These are phyloP conservation scores for Porphyrio hochstetteri DNA, from an alignment of 2,113 vertebrate genomes.

Conservation along the genomic window DNA sequence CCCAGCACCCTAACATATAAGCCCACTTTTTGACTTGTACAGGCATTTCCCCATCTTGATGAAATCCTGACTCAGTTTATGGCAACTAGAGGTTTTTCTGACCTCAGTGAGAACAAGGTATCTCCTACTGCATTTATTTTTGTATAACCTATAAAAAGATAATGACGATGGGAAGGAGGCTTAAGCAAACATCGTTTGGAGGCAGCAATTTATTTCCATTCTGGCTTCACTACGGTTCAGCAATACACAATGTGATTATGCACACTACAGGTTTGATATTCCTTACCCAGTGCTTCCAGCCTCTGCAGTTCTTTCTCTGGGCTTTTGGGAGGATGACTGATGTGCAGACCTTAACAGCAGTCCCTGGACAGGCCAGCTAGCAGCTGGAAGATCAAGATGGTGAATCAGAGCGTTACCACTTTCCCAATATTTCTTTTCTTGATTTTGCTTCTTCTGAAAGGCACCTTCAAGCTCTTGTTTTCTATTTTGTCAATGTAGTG, in stretches of 20 bases:
- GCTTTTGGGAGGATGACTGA: background rate
- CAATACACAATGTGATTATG: background rate
- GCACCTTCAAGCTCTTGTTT: background rate
- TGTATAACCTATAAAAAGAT: background rate
- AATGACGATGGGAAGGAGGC: background rate
- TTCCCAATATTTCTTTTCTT: background rate
- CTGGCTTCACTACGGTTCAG: background rate
- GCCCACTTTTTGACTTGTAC: background rate
- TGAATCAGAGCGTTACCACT: background rate
- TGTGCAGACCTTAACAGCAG: background rate
- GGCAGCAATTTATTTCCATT: background rate
- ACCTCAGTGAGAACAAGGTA: background rate
- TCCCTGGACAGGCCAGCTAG: background rate
- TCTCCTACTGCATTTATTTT: conserved; percentile 10
- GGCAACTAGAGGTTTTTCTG: background rate
- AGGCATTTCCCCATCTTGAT: background rate
- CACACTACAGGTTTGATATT: background rate
- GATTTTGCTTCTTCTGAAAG: background rate
- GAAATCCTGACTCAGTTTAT: background rate
- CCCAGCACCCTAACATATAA: background rate
- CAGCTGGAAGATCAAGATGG: background rate
- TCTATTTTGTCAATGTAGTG: background rate
- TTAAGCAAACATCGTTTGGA: background rate
- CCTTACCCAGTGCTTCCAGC: background rate
- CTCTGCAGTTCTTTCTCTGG: background rate